Evolutionary conservation across 2,888 invertebrate species (phyloP), one percentile per base, ranked within the genome.

Genomic region (Agrochola macilenta): DNA sequence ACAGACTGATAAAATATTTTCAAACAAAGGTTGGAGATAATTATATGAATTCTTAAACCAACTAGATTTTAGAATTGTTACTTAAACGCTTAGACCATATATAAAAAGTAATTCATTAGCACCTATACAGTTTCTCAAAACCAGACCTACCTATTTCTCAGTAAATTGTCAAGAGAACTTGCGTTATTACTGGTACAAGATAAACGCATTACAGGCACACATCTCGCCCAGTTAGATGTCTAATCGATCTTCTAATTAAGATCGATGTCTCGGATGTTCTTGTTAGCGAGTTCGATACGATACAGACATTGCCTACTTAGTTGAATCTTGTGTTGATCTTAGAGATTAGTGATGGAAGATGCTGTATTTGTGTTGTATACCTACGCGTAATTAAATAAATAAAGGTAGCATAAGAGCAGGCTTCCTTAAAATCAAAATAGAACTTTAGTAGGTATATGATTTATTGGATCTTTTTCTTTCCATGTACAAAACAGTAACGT

Each of bases 181-280:
- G 17, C 43, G 69, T 74, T 58, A 65, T 57, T 68, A 57, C 69
- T 60, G 23, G 54, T 66, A 84, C 84, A 81, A 75, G 84, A 77
- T 87, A 87, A 87, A 78, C 66, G 63, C 78, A 84, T 85, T 84
- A 87, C 69, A 52, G 74, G 35, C 58, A 54, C 68, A 77, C 69
- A 82, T 75, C 75, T 52, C 46, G 26, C 74, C 35, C 68, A 61
- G 76, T 77, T 74, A 54, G 39, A 69, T 71, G 78, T 82, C 82
- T 82, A 84, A 85, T 84, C 85, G 63, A 74, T 84, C 78, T 71
- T 61, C 49, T 83, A 81, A 85, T 87, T 84, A 79, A 81, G 76
- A 85, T 84, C 71, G 78, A 85, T 79, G 85, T 70, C 68, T 77
- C 65, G 63, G 52, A 65, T 78, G 52, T 57, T 65, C 81, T 65